phyloP scores from a whole-genome alignment of 92 coral and sea anemone species.

The Diadumene lineata region DNA sequence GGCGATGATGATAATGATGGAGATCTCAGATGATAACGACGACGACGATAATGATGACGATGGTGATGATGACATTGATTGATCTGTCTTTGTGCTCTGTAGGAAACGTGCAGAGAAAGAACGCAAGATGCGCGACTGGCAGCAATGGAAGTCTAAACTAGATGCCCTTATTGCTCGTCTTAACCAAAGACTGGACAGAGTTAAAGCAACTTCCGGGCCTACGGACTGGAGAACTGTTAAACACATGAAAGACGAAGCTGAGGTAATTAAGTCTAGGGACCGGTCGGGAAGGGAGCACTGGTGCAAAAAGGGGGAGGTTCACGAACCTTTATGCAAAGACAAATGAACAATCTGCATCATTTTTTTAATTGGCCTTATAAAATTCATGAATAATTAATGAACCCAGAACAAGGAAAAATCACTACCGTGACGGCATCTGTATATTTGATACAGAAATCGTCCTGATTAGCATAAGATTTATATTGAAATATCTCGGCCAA shows the following conservation, averaged over 20 bases:
- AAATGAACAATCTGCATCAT: no score
- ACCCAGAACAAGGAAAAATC: no score
- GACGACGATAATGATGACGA: neutral
- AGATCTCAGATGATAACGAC: neutral
- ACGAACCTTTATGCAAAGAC: no score
- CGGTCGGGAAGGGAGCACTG: no score
- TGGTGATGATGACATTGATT: neutral
- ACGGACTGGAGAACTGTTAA: conserved; percentile 12
- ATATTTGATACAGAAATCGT: no score
- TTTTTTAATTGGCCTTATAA: no score
- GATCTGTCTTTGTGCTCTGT: neutral
- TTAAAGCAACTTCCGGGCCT: conserved; percentile 12
- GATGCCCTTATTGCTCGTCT: conserved; percentile 26
- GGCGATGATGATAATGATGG: neutral
- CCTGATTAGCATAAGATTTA: no score
- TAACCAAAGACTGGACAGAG: conserved; percentile 17
- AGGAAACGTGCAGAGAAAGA: conserved; percentile 24
- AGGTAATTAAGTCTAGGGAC: no score
- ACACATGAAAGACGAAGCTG: conserved; percentile 26
- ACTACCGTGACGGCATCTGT: no score
- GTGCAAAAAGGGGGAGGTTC: no score
- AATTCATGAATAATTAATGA: no score
- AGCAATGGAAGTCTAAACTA: conserved; percentile 15
- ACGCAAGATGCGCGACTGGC: conserved; percentile 26
- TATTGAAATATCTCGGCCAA: no score